phyloP scores from a whole-genome alignment of 2,797 vertebrate species.

The Pitangus sulphuratus region DNA sequence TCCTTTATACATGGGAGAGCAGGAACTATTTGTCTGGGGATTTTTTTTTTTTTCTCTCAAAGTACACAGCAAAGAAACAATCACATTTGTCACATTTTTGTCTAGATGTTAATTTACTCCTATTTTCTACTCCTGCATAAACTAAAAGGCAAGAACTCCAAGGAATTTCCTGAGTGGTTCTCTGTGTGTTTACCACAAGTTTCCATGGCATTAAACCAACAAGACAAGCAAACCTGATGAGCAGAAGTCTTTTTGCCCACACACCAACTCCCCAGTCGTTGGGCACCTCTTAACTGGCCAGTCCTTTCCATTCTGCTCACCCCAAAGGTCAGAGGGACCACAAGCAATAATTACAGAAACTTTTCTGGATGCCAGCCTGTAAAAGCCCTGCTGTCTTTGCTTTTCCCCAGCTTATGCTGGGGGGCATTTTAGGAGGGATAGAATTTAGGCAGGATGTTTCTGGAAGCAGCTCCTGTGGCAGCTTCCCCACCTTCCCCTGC shows the following conservation, averaged over 20 bases:
- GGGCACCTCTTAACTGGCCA: background rate
- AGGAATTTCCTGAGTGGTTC: background rate
- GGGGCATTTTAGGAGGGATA: background rate
- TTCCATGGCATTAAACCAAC: background rate
- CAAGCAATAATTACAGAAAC: background rate
- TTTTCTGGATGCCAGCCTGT: background rate
- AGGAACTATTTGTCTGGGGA: background rate
- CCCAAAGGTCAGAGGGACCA: background rate
- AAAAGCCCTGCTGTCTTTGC: background rate
- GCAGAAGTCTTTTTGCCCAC: background rate
- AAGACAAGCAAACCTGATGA: background rate
- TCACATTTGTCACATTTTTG: background rate
- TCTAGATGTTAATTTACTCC: background rate
- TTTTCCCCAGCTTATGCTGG: rapidly evolving
- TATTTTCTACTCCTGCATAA: background rate
- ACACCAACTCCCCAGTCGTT: rapidly evolving
- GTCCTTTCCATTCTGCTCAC: background rate
- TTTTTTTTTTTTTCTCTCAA: background rate
- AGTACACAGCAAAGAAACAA: background rate
- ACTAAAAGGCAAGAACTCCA: background rate
- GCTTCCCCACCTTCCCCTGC: background rate
- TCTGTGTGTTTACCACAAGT: background rate
- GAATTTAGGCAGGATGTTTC: background rate
- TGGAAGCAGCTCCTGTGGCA: background rate
- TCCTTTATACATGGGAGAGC: background rate